These are phyloP conservation scores for Tachuris rubrigastra DNA, from an alignment of 2,113 vertebrate genomes.

Conservation along the genomic window DNA sequence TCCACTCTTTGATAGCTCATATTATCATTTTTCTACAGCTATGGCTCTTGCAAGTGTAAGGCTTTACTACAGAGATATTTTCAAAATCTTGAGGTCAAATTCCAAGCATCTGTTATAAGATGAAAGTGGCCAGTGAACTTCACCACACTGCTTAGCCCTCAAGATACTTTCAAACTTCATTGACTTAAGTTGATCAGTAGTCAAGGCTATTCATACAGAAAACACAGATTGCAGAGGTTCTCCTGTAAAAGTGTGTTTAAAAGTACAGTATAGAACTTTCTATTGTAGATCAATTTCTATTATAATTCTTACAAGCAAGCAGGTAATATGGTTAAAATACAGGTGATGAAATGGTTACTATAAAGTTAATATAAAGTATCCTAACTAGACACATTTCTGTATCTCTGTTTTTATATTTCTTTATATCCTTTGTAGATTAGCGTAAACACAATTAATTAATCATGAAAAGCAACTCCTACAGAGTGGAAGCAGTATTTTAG, in stretches of 20 bases:
- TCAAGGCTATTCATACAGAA: neutral
- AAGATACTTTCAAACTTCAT: neutral
- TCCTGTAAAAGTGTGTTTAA: neutral
- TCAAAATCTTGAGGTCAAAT: neutral
- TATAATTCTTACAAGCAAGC: neutral
- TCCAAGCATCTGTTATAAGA: neutral
- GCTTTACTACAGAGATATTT: neutral
- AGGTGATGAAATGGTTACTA: conserved; percentile 25
- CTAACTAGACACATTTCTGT: conserved; percentile 18
- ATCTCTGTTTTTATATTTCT: conserved; percentile 27
- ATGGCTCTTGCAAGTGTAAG: neutral
- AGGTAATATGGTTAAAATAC: neutral
- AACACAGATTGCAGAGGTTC: neutral
- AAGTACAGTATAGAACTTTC: neutral
- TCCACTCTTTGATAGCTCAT: neutral
- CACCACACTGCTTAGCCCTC: neutral
- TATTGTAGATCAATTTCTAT: neutral
- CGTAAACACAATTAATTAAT: conserved; percentile 66
- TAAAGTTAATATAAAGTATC: neutral
- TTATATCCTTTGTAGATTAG: conserved; percentile 54
- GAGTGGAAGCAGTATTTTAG: conserved; percentile 34
- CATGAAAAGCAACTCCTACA: conserved; percentile 59
- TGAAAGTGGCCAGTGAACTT: neutral
- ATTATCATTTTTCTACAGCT: neutral
- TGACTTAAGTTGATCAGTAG: neutral